phyloP scores from a whole-genome alignment of 2,797 vertebrate genomes.

The Sebastes vulpes region DNA sequence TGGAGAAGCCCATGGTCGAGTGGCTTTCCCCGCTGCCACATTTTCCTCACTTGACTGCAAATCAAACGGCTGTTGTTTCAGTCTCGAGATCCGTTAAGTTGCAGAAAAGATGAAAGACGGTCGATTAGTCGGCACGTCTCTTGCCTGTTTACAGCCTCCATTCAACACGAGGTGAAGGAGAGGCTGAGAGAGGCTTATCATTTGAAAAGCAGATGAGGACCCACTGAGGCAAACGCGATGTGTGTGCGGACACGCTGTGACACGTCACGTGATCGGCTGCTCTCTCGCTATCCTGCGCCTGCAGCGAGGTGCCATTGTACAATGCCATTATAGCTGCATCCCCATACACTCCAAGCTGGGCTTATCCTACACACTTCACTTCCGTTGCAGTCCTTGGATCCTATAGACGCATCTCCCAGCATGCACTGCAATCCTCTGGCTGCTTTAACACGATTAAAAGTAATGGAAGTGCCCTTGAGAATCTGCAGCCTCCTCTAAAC shows the following conservation, averaged over 20 bases:
- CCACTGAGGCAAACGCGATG: not conserved
- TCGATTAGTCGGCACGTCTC: constrained; percentile 9
- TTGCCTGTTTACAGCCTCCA: constrained; percentile 4
- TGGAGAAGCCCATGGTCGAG: constrained; percentile 32
- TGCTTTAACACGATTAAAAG: constrained; percentile 36
- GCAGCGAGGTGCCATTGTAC: constrained; percentile 24
- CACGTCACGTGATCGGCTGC: constrained; percentile 1
- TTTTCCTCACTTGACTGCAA: constrained; percentile 45
- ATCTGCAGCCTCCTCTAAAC: not conserved
- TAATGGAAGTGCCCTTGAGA: not conserved
- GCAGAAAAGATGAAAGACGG: constrained; percentile 30
- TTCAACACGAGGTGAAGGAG: not conserved
- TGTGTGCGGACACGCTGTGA: constrained; percentile 7
- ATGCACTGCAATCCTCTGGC: constrained; percentile 28
- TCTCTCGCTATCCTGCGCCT: constrained; percentile 29
- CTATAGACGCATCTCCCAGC: constrained; percentile 35
- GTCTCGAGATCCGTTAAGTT: constrained; percentile 42
- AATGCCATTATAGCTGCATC: not conserved
- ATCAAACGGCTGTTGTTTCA: constrained; percentile 57
- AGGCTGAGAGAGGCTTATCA: constrained; percentile 19
- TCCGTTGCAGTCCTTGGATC: constrained; percentile 17
- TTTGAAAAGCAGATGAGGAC: constrained; percentile 30
- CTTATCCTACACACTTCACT: constrained; percentile 45
- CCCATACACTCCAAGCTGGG: not conserved
- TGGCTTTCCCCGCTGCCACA: constrained; percentile 31